Evolutionary conservation across 2,888 invertebrate genomes (phyloP), one percentile per base, ranked within the genome.

Genomic region (Synanthedon myopaeformis): DNA sequence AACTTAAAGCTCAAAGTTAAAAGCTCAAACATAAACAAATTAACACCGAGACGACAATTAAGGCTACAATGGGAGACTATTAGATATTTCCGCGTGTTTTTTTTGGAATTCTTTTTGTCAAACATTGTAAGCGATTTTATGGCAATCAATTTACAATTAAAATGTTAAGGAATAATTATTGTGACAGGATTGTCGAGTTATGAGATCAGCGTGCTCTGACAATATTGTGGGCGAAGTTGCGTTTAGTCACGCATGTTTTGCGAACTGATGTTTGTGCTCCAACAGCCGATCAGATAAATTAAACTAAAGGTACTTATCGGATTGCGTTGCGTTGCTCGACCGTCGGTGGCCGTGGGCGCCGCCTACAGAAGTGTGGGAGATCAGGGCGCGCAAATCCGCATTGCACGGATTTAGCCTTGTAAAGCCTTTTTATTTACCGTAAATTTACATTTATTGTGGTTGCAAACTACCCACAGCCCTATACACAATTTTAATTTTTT

Each of bases 331-430:
- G 35, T 35, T 35, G 35, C 35, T 35, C 35, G 45, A 14, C 45
- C n/a, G 45, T 1, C 45, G 13, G n/a, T 45, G n/a, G 12, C n/a
- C 45, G 45, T 45, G 45, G 45, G 69, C 63, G 70, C 61, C 66
- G 61, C 71, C 69, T 57, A 69, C 71, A 60, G 57, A 50, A 58
- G 66, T 64, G 74, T 74, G 73, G 79, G 70, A 59, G 67, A 62
- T 59, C 60, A 69, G 70, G 75, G 74, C 69, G 70, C 69, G 70
- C 71, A 79, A 82, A 76, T 82, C 82, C 82, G 82, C 82, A 81
- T 81, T 79, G 78, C 75, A 65, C 66, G 65, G 62, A 65, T 61
- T 59, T 61, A 70, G 67, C 79, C 79, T 80, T 79, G 74, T 65
- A 68, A 61, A 63, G 64, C 63, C 63, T 57, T 56, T 57, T 59